phyloP scores from a whole-genome alignment of 2,113 vertebrate genomes.

The Erinaceus europaeus region DNA sequence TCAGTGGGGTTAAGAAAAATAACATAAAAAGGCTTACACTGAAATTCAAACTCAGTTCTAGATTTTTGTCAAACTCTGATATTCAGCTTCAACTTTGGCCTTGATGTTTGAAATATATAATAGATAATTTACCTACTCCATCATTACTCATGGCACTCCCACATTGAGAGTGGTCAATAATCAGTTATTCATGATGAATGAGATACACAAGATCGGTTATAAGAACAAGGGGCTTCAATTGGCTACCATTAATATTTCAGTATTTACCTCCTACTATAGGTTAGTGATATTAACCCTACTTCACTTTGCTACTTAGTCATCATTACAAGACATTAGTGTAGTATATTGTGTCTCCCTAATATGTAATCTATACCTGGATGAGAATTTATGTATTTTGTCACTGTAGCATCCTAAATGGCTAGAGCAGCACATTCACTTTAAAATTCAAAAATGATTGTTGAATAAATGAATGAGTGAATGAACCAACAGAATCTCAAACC shows the following conservation, averaged over 20 bases:
- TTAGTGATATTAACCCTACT: neutral
- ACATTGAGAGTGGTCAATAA: neutral
- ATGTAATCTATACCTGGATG: neutral
- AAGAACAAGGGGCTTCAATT: neutral
- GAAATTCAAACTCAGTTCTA: neutral
- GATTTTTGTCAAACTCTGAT: neutral
- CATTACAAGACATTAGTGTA: neutral
- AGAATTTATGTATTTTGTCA: neutral
- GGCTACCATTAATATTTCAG: neutral
- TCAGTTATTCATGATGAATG: neutral
- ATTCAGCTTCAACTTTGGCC: neutral
- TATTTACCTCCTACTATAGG: neutral
- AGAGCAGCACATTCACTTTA: neutral
- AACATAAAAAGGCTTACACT: neutral
- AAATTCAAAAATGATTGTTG: neutral
- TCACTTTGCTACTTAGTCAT: neutral
- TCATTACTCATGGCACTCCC: neutral
- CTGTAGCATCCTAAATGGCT: neutral
- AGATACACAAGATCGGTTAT: neutral
- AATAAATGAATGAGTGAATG: neutral
- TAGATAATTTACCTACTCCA: neutral
- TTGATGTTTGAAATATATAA: conserved; percentile 2
- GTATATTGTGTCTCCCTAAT: neutral
- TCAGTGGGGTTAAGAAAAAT: neutral
- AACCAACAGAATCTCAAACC: neutral